These are phyloP conservation scores for Heliothis peltigera DNA, from an alignment of 2,888 invertebrate species.

Conservation along the genomic window DNA sequence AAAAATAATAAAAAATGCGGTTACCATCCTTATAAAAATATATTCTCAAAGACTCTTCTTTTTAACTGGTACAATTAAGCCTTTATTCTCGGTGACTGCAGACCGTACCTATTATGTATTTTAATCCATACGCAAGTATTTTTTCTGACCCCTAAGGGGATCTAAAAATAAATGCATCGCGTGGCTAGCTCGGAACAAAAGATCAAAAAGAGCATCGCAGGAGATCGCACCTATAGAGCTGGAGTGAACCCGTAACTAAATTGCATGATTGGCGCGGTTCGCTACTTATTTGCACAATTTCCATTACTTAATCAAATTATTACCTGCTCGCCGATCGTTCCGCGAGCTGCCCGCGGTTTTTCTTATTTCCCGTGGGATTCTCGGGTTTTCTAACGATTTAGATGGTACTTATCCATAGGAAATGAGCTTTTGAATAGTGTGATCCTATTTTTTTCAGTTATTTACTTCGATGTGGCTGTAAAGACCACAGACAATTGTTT, in stretches of 20 bases:
- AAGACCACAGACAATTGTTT: constrained; percentile 6
- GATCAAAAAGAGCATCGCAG: constrained; percentile 38
- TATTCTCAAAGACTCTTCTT: constrained; percentile 38
- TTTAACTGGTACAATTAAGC: constrained; percentile 48
- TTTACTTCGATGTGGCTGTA: neutral
- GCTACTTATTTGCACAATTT: constrained; percentile 60
- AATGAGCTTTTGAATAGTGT: constrained; percentile 42
- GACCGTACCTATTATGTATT: constrained; percentile 44
- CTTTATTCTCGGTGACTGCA: constrained; percentile 49
- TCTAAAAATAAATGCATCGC: constrained; percentile 58
- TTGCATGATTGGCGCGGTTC: constrained; percentile 46
- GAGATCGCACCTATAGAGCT: constrained; percentile 43
- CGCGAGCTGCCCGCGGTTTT: constrained; percentile 54
- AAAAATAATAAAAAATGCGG: constrained; percentile 34
- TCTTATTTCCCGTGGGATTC: constrained; percentile 64
- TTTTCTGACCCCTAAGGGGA: constrained; percentile 47
- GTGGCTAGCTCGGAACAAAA: constrained; percentile 43
- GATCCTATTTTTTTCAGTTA: constrained; percentile 30
- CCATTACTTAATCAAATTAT: constrained; percentile 64
- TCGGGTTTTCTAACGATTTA: constrained; percentile 48
- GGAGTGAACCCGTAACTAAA: constrained; percentile 44
- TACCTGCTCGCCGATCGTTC: constrained; percentile 58
- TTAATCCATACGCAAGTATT: constrained; percentile 50
- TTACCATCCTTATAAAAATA: constrained; percentile 36
- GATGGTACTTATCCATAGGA: constrained; percentile 39